Evolutionary conservation across 2,113 vertebrate species (phyloP).

Genomic region (Rhinogobius similis): DNA sequence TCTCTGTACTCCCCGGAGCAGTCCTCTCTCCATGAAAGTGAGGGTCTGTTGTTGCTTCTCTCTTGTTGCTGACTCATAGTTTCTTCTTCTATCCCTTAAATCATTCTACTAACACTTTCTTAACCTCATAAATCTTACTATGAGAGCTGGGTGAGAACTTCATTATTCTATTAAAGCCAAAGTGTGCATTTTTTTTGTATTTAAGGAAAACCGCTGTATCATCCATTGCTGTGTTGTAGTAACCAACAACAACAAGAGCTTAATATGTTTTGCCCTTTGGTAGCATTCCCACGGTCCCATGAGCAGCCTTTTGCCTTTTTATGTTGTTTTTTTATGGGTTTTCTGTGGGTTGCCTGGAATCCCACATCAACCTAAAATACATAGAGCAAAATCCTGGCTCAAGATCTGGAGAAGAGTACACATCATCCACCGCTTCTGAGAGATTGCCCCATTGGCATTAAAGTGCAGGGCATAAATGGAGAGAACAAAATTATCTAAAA

Average conservation of each 20-base stretch:
- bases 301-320: too few species aligned
- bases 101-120: background rate
- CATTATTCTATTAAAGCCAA: background rate
- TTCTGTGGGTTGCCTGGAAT: background rate
- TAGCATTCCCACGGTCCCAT: background rate
- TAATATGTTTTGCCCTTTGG: background rate
- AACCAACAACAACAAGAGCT: background rate
- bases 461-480: too few species aligned
- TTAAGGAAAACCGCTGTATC: background rate
- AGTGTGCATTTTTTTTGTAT: background rate
- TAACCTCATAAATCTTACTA: background rate
- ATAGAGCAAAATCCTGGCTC: too few species aligned
- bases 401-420: too few species aligned
- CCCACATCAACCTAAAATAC: background rate
- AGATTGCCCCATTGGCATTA: too few species aligned
- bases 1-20: constrained; percentile 90
- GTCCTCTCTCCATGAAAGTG: constrained; percentile 96
- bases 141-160: background rate
- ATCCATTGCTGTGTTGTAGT: too few species aligned
- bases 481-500: too few species aligned
- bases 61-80: constrained; percentile 52
- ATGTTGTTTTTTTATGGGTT: background rate
- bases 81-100: background rate
- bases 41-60: constrained; percentile 88
- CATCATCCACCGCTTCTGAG: too few species aligned